Evolutionary conservation across 2,888 invertebrate species (phyloP).

Genomic region (Parascotia fuliginaria): DNA sequence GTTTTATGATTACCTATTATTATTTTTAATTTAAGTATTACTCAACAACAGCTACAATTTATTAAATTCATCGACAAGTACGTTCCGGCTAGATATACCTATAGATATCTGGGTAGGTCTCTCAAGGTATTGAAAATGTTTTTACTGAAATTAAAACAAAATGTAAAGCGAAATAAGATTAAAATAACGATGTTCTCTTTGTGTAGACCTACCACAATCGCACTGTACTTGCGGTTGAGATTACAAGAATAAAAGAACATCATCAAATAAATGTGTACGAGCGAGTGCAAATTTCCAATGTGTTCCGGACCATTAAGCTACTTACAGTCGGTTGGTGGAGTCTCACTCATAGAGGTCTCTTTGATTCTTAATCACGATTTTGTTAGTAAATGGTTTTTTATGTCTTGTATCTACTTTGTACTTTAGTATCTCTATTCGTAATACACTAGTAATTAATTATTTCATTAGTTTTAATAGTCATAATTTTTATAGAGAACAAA

Average conservation of each 20-base stretch:
- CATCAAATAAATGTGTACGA: conserved; percentile 39
- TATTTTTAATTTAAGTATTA: too few relatives aligned
- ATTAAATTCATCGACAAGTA: too few relatives aligned
- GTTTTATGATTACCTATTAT: too few relatives aligned
- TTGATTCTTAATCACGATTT: conserved; percentile 51
- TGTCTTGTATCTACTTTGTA: neutral
- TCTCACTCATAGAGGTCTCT: conserved; percentile 55
- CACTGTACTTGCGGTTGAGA: conserved; percentile 23
- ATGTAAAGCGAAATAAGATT: conserved; percentile 13
- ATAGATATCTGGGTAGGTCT: too few relatives aligned
- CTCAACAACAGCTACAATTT: too few relatives aligned
- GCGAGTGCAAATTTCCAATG: conserved; percentile 69
- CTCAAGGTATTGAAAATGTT: too few relatives aligned
- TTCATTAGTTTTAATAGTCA: too few relatives aligned
- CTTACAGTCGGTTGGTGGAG: conserved; percentile 57
- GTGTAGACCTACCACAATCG: conserved; percentile 18
- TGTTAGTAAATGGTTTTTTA: neutral
- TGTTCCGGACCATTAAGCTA: conserved; percentile 68
- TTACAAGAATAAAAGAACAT: conserved; percentile 31
- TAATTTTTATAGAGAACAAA: too few relatives aligned
- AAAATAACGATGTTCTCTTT: conserved; percentile 20
- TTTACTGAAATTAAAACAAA: conserved; percentile 3
- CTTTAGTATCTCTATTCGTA: too few relatives aligned
- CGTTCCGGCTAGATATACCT: too few relatives aligned
- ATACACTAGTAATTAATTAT: too few relatives aligned